phyloP scores from a whole-genome alignment of 2,113 vertebrate genomes.

The Psettodes erumei region DNA sequence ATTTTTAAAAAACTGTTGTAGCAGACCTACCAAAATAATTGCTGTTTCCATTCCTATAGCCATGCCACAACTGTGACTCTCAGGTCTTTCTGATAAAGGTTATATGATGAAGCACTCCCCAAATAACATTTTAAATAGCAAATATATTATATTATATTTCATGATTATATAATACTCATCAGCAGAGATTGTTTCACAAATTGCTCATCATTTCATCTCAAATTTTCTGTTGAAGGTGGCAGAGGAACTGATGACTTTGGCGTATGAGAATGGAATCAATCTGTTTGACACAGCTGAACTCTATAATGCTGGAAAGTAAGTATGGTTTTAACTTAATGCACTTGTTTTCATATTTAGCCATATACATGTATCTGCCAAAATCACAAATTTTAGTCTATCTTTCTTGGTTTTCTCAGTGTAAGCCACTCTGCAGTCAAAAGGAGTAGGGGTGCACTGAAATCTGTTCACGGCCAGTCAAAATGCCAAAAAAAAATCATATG shows the following conservation, averaged over 20 bases:
- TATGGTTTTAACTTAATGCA: constrained; percentile 42
- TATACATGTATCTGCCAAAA: neutral
- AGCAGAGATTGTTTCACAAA: neutral
- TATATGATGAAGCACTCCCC: neutral
- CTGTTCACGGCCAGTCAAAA: neutral
- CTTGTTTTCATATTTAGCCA: neutral
- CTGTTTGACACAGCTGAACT: constrained; percentile 95
- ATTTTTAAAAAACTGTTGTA: neutral
- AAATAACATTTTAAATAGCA: too few species aligned
- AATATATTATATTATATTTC: too few species aligned
- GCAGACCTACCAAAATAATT: neutral
- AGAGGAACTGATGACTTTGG: constrained; percentile 93
- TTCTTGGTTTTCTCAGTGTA: too few species aligned
- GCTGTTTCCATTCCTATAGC: neutral
- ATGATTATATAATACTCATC: too few species aligned
- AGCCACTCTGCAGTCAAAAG: too few species aligned
- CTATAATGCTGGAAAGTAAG: constrained; percentile 92
- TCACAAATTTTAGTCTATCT: neutral
- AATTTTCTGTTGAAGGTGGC: constrained; percentile 85
- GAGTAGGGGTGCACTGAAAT: too few species aligned
- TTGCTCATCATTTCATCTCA: constrained; percentile 7
- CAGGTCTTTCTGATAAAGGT: neutral
- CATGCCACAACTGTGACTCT: neutral
- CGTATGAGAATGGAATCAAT: constrained; percentile 96
- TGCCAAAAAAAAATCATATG: too few species aligned